Evolutionary conservation across 1,140 invertebrate genomes (phyloP).

Genomic region (Bombus fervidus): DNA sequence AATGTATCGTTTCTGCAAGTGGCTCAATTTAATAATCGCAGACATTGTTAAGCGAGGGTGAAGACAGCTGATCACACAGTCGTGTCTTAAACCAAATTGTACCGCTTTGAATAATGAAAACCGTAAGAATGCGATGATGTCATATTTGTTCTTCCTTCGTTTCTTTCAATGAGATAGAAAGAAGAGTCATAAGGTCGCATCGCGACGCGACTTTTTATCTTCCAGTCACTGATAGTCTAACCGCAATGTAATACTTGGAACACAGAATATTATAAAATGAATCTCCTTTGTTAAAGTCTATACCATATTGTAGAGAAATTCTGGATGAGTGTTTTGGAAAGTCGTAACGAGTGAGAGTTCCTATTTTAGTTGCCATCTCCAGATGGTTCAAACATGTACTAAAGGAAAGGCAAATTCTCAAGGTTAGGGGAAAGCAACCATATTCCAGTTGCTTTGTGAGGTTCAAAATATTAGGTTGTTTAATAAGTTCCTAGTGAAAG

Average conservation of each 20-base stretch:
- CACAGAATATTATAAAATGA: not conserved
- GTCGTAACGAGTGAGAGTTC: not conserved
- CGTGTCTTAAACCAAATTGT: not conserved
- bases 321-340: not conserved
- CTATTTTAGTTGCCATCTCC: not conserved
- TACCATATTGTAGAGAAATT: not conserved
- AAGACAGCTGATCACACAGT: not conserved
- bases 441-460: not conserved
- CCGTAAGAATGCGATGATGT: slow-evolving; percentile 21
- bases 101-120: slow-evolving; percentile 12
- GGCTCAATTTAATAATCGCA: slow-evolving; percentile 2
- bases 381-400: too few species aligned
- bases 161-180: not conserved
- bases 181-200: slow-evolving; percentile 13
- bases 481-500: too few species aligned
- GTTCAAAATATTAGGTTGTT: not conserved
- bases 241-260: not conserved
- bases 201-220: not conserved
- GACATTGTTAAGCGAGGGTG: not conserved
- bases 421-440: not conserved
- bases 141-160: not conserved
- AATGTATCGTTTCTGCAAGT: not conserved
- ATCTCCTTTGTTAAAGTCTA: not conserved
- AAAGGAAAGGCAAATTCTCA: not conserved
- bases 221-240: not conserved